phyloP scores from a whole-genome alignment of 2,888 invertebrate species.

The Tipula confusa region DNA sequence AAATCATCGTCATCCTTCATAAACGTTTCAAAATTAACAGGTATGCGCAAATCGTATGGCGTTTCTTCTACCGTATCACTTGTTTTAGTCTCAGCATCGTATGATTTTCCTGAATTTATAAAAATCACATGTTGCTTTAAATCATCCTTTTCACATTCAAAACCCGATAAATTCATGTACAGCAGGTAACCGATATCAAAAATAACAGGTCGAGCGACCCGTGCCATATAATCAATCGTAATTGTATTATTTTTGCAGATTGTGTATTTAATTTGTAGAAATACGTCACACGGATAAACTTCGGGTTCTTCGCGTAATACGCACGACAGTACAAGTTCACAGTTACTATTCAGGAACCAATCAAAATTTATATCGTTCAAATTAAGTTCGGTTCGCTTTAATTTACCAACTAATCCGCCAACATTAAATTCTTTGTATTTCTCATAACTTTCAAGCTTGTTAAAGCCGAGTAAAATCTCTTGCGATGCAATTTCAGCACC shows the following conservation, averaged over 20 bases:
- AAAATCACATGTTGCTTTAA: conserved; percentile 30
- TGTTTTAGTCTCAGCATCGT: background rate
- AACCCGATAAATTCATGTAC: conserved; percentile 32
- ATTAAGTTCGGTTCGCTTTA: background rate
- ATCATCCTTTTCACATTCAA: background rate
- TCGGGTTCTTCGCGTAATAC: background rate
- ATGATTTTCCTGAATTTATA: background rate
- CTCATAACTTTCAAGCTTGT: background rate
- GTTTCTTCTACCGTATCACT: conserved; percentile 28
- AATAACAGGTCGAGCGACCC: background rate
- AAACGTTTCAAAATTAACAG: background rate
- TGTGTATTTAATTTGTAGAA: background rate
- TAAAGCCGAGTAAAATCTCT: conserved; percentile 29
- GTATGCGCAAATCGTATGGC: conserved; percentile 31
- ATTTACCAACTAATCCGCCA: conserved; percentile 13
- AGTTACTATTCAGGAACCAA: background rate
- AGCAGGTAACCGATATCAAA: background rate
- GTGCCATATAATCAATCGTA: background rate
- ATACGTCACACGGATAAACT: conserved; percentile 28
- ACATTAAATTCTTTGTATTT: background rate
- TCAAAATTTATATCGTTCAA: conserved; percentile 32
- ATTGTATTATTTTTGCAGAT: conserved; percentile 27
- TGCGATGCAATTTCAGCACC: background rate
- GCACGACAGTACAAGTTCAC: background rate
- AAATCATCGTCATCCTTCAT: background rate